phyloP scores from a whole-genome alignment of 2,888 invertebrate genomes.

The Pollenia griseotomentosa region DNA sequence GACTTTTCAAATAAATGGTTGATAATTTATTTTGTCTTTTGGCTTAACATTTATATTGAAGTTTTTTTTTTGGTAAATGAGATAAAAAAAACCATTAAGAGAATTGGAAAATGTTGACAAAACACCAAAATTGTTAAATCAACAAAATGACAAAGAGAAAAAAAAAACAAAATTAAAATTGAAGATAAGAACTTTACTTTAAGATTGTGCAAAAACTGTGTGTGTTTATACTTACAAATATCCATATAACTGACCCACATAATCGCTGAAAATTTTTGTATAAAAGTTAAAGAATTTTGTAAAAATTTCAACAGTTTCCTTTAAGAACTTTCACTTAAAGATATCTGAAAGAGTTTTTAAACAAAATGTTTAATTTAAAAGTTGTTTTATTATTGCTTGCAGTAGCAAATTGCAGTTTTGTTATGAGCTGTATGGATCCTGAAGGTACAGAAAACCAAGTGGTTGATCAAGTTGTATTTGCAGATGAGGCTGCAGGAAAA shows the following conservation, averaged over 20 bases:
- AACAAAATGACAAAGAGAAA: constrained; percentile 4
- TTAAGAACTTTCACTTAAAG: constrained; percentile 48
- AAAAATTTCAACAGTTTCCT: constrained; percentile 55
- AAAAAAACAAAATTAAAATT: neutral
- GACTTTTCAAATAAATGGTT: constrained; percentile 6
- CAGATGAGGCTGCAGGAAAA: constrained; percentile 10
- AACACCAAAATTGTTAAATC: constrained; percentile 13
- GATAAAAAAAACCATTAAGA: constrained; percentile 20
- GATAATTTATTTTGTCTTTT: neutral
- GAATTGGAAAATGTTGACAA: constrained; percentile 6
- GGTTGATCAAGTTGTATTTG: neutral
- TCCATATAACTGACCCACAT: constrained; percentile 44
- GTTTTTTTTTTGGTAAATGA: constrained; percentile 9
- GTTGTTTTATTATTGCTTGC: neutral
- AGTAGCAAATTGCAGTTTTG: constrained; percentile 8
- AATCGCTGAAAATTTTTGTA: constrained; percentile 30
- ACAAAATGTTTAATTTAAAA: constrained; percentile 40
- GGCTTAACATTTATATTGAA: neutral
- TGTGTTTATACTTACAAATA: neutral
- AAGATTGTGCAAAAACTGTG: neutral
- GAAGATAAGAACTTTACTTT: constrained; percentile 19
- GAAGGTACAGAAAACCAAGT: neutral
- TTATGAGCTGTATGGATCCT: neutral
- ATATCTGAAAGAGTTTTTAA: neutral
- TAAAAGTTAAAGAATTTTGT: constrained; percentile 50